Evolutionary conservation across 2,113 vertebrate genomes (phyloP).

Genomic region (Tragelaphus scriptus): DNA sequence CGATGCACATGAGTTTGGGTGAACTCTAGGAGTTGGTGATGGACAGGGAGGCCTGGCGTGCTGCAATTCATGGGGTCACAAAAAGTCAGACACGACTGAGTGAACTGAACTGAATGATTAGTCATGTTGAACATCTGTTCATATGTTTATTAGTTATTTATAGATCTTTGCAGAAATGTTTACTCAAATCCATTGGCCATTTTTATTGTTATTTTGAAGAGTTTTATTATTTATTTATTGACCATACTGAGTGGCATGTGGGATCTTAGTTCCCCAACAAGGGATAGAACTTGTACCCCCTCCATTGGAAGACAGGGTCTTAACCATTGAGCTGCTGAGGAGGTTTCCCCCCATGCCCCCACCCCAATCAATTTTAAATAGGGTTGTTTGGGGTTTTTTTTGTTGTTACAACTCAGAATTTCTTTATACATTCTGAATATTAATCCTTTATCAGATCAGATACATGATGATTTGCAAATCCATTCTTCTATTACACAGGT

Average conservation of each 20-base stretch:
- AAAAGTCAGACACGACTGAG: no score
- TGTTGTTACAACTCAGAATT: not conserved
- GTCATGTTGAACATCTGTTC: not conserved
- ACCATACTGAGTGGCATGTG: not conserved
- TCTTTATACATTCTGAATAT: not conserved
- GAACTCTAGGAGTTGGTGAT: no score
- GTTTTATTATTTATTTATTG: not conserved
- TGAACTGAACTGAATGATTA: not conserved
- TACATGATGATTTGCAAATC: not conserved
- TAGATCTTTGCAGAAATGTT: not conserved
- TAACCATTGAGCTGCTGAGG: not conserved
- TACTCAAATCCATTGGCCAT: not conserved
- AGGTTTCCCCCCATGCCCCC: not conserved
- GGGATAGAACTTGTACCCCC: not conserved
- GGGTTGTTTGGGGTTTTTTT: fast-evolving
- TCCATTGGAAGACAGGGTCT: not conserved
- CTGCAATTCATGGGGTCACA: no score
- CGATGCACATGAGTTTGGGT: no score
- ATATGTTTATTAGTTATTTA: not conserved
- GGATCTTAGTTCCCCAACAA: not conserved
- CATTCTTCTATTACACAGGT: not conserved
- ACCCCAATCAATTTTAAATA: not conserved
- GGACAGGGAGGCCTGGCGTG: no score
- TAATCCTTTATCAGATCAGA: not conserved
- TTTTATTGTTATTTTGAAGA: not conserved